phyloP scores from a whole-genome alignment of 2,797 vertebrate genomes.

The Ctenopoma multispine region DNA sequence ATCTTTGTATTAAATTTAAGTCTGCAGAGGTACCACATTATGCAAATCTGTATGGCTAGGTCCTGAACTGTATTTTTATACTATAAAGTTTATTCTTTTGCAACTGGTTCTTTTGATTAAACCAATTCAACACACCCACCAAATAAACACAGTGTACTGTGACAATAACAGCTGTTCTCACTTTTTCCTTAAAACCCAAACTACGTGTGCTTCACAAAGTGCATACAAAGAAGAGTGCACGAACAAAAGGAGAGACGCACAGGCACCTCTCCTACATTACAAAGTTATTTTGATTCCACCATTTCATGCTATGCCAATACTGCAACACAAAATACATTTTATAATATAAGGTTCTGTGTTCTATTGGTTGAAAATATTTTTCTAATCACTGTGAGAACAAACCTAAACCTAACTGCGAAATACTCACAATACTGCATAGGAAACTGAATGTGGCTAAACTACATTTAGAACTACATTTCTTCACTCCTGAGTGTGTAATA shows the following conservation, averaged over 20 bases:
- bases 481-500: conserved; percentile 10
- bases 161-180: conserved; percentile 8
- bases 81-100: conserved; percentile 8
- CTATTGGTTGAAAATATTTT: not conserved
- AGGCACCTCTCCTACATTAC: not conserved
- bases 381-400: not conserved
- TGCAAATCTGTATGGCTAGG: conserved; percentile 18
- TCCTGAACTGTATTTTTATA: conserved; percentile 3
- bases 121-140: not conserved
- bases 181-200: conserved; percentile 7
- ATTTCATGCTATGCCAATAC: not conserved
- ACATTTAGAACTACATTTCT: not conserved
- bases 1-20: conserved; percentile 1
- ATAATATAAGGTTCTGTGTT: not conserved
- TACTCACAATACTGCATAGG: not conserved
- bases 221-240: not conserved
- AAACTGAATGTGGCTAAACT: conserved; percentile 18
- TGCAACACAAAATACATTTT: conserved; percentile 1
- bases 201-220: conserved; percentile 9
- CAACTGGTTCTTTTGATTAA: not conserved
- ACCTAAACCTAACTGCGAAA: not conserved
- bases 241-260: not conserved
- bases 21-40: conserved; percentile 4
- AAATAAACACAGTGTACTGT: not conserved
- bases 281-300: not conserved